Conservation (phyloP, 2,888 invertebrate species). For the Seladonia tumulorum region DNA sequence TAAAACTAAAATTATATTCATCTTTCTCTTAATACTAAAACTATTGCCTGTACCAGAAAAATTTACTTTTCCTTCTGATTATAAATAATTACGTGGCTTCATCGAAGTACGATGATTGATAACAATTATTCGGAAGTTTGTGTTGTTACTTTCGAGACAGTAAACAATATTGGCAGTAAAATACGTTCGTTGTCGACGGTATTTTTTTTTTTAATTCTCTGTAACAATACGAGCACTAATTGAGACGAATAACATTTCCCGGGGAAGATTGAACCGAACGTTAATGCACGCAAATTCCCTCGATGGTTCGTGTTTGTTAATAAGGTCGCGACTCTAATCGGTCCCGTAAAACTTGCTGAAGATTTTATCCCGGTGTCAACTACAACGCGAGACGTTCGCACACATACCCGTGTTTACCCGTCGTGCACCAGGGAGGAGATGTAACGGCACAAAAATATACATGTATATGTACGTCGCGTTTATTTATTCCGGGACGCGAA, state of each 20-base stretch:
- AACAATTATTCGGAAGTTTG: too few relatives aligned
- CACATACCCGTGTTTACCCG: not conserved
- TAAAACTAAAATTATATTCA: too few relatives aligned
- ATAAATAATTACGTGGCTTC: not conserved
- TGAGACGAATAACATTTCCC: not conserved
- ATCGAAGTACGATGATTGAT: not conserved
- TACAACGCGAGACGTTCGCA: not conserved
- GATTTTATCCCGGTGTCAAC: constrained; percentile 1
- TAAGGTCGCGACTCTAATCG: not conserved
- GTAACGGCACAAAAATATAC: not conserved
- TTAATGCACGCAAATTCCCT: not conserved
- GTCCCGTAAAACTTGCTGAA: not conserved
- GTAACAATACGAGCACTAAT: not conserved
- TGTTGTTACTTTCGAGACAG: not conserved
- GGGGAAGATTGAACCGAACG: not conserved
- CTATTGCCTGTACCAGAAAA: not conserved
- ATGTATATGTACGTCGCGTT: not conserved
- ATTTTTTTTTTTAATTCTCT: not conserved
- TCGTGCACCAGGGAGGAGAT: not conserved
- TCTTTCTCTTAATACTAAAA: too few relatives aligned
- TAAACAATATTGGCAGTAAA: not conserved
- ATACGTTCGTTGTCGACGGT: not conserved
- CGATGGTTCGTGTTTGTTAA: constrained; percentile 9
- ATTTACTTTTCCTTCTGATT: not conserved
- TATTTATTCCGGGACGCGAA: not conserved